A percentile compares a stretch with the other conserved stretches of the same genome.
These are phyloP conservation scores for Ia io DNA, from an alignment of 2,113 vertebrate genomes.

Conservation along the genomic window DNA sequence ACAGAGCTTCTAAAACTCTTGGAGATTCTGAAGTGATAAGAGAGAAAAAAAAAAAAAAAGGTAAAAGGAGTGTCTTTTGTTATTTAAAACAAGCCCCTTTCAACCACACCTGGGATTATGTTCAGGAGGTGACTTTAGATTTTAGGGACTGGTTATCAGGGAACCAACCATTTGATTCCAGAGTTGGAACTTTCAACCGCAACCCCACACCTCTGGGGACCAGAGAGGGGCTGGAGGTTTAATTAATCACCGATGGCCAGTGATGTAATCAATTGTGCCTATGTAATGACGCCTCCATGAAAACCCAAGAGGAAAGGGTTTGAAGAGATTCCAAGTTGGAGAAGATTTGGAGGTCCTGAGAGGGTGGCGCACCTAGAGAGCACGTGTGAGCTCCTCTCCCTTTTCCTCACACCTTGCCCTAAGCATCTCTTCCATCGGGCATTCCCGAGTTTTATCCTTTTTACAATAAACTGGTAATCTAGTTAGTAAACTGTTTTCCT, in stretches of 20 bases:
- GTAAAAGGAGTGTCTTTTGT: background rate
- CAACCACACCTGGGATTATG: background rate
- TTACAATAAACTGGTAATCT: background rate
- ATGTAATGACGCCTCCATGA: background rate
- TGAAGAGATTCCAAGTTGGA: background rate
- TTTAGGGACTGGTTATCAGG: background rate
- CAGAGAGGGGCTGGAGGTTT: background rate
- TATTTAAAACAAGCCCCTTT: background rate
- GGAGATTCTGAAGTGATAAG: background rate
- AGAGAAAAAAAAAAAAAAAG: background rate
- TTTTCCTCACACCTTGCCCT: background rate
- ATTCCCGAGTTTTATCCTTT: background rate
- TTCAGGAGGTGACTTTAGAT: background rate
- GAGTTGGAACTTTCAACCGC: background rate
- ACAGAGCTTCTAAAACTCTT: background rate
- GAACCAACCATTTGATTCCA: background rate
- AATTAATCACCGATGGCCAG: background rate
- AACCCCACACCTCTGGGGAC: background rate
- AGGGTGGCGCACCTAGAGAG: rapidly evolving
- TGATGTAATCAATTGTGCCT: background rate
- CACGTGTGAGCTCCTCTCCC: background rate
- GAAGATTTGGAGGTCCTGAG: rapidly evolving
- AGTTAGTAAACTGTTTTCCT: background rate
- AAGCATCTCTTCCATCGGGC: background rate
- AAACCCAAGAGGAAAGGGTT: background rate